These are phyloP conservation scores for Camponotus fellah DNA, from an alignment of 2,888 invertebrate species.

Conservation along the genomic window DNA sequence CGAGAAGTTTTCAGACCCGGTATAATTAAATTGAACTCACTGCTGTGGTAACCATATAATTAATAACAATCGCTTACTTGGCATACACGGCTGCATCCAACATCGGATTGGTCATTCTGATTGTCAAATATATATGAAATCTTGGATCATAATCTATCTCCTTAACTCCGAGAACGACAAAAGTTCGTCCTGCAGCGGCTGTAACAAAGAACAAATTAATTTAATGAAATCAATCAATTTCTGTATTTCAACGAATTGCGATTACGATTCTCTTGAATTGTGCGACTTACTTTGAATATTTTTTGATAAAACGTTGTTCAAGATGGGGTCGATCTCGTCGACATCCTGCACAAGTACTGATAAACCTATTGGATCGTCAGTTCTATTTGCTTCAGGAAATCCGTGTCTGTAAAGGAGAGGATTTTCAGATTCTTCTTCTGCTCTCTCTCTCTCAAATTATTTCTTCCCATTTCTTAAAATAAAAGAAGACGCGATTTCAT, in stretches of 20 bases:
- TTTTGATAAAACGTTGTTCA: constrained; percentile 95
- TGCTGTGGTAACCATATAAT: constrained; percentile 95
- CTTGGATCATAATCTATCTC: constrained; percentile 96
- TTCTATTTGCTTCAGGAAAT: constrained; percentile 95
- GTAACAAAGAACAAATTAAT: constrained; percentile 67
- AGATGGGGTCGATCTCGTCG: constrained; percentile 96
- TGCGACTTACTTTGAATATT: constrained; percentile 90
- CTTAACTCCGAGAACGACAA: constrained; percentile 94
- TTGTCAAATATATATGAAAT: constrained; percentile 96
- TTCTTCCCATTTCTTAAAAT: neutral
- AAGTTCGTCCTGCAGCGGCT: constrained; percentile 91
- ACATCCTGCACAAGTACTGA: constrained; percentile 97
- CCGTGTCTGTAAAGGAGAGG: constrained; percentile 93
- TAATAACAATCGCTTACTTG: constrained; percentile 95
- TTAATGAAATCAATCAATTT: neutral
- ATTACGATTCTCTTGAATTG: neutral
- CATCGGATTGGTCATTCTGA: constrained; percentile 95
- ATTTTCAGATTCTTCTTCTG: constrained; percentile 93
- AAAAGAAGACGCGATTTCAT: neutral
- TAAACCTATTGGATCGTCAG: constrained; percentile 96
- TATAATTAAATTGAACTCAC: constrained; percentile 83
- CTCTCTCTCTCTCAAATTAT: constrained; percentile 89
- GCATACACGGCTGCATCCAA: constrained; percentile 95
- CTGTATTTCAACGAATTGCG: neutral
- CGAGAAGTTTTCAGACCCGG: no score